Percentiles rank a stretch among this genome's conserved stretches.
Evolutionary conservation across 2,888 invertebrate species (phyloP).

Genomic region (Oscheius myriophilus): DNA sequence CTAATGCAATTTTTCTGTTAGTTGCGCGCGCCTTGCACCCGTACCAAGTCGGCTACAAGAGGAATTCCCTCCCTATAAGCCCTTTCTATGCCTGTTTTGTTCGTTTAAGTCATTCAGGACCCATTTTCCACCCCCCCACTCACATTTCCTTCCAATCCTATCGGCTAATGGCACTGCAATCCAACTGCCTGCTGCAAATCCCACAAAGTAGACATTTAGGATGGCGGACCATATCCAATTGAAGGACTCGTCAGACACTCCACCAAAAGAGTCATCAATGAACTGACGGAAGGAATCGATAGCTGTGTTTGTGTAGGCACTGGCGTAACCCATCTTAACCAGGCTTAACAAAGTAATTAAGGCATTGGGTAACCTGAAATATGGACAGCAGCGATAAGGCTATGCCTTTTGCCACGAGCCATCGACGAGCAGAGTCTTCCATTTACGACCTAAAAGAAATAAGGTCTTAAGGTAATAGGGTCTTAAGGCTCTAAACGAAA

Average conservation of each 20-base stretch:
- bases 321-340: constrained; percentile 62
- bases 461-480: neutral
- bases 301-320: constrained; percentile 63
- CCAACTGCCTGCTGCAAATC: constrained; percentile 58
- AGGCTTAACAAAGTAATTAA: neutral
- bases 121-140: neutral
- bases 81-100: too few relatives aligned
- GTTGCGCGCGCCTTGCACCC: too few relatives aligned
- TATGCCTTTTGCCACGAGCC: constrained; percentile 28
- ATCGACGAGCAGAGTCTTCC: neutral
- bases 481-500: too few relatives aligned
- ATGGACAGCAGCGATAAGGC: constrained; percentile 35
- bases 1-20: too few relatives aligned
- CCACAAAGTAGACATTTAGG: constrained; percentile 61
- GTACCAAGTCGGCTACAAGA: too few relatives aligned
- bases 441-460: constrained; percentile 3
- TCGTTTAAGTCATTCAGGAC: too few relatives aligned
- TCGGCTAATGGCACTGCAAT: constrained; percentile 59
- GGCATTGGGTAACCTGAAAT: constrained; percentile 30
- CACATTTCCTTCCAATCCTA: constrained; percentile 62
- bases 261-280: constrained; percentile 35
- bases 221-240: constrained; percentile 63
- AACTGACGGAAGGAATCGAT: constrained; percentile 48
- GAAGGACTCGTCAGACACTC: constrained; percentile 32
- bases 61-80: too few relatives aligned